Evolutionary conservation across 2,113 vertebrate species (phyloP).

Genomic region (Phylloscopus trochilus): DNA sequence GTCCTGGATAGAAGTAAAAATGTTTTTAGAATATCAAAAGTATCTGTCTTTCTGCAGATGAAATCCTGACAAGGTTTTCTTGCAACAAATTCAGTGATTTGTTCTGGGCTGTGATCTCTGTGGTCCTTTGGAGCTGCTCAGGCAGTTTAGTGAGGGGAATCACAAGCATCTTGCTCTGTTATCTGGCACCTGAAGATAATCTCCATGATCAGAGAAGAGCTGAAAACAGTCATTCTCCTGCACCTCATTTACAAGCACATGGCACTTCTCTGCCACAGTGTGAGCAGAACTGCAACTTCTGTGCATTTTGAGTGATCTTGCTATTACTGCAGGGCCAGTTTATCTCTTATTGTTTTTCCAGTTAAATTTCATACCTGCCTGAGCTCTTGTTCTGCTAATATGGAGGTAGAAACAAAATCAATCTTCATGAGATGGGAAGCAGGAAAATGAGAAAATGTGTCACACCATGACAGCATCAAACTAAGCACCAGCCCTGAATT

Average conservation of each 20-base stretch:
- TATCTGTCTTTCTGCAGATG: not conserved
- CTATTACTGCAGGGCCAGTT: not conserved
- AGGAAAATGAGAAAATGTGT: not conserved
- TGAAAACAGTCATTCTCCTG: not conserved
- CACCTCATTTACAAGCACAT: not conserved
- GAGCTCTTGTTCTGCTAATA: not conserved
- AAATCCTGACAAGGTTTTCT: not conserved
- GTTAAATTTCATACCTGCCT: not conserved
- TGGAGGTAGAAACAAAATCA: not conserved
- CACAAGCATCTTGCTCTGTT: not conserved
- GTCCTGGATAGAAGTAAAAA: not conserved
- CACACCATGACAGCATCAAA: not conserved
- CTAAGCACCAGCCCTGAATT: not conserved
- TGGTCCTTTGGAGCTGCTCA: not conserved
- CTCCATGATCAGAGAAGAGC: not conserved
- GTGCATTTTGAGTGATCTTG: not conserved
- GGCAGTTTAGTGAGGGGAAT: not conserved
- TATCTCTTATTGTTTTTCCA: not conserved
- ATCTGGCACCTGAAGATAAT: not conserved
- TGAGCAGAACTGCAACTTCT: not conserved
- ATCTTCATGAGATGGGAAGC: not conserved
- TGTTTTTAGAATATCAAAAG: not conserved
- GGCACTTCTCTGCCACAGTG: not conserved
- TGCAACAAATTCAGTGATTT: not conserved
- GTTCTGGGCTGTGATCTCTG: not conserved